Evolutionary conservation across 1,140 invertebrate species (phyloP).

Genomic region (Drosophila ambigua): DNA sequence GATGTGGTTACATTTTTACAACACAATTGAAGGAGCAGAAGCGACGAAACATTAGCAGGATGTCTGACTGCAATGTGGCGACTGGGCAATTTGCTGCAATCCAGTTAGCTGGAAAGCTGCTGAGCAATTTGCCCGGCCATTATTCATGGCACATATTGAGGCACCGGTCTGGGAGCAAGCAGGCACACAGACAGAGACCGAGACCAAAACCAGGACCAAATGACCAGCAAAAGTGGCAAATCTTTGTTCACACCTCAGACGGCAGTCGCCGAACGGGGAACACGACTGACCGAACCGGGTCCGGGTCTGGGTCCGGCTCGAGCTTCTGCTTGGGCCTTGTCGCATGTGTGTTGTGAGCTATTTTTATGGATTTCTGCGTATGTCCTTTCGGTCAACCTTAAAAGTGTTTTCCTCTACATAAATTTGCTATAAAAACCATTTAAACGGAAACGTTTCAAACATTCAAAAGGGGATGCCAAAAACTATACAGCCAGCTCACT

Average conservation of each 20-base stretch:
- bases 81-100: slow-evolving; percentile 45
- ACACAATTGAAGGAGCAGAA: slow-evolving; percentile 7
- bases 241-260: slow-evolving; percentile 75
- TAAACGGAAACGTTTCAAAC: slow-evolving; percentile 80
- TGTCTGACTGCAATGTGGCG: slow-evolving; percentile 44
- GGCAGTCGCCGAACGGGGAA: not conserved
- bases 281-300: not conserved
- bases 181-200: slow-evolving; percentile 9
- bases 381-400: slow-evolving; percentile 73
- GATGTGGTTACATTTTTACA: slow-evolving; percentile 61
- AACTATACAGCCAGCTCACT: slow-evolving; percentile 13
- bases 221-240: slow-evolving; percentile 78
- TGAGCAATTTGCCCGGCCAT: slow-evolving; percentile 74
- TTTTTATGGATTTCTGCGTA: slow-evolving; percentile 81
- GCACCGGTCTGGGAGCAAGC: slow-evolving; percentile 17
- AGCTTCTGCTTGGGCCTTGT: slow-evolving; percentile 9
- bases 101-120: slow-evolving; percentile 36
- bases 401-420: slow-evolving; percentile 82
- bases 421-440: slow-evolving; percentile 82
- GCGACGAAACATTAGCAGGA: slow-evolving; percentile 44
- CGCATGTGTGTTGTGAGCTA: slow-evolving; percentile 61
- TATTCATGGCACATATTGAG: slow-evolving; percentile 77
- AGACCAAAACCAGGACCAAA: slow-evolving; percentile 50
- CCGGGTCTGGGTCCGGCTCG: no score
- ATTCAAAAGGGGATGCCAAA: slow-evolving; percentile 70